phyloP scores from a whole-genome alignment of 2,113 vertebrate species.

The Electrona antarctica region DNA sequence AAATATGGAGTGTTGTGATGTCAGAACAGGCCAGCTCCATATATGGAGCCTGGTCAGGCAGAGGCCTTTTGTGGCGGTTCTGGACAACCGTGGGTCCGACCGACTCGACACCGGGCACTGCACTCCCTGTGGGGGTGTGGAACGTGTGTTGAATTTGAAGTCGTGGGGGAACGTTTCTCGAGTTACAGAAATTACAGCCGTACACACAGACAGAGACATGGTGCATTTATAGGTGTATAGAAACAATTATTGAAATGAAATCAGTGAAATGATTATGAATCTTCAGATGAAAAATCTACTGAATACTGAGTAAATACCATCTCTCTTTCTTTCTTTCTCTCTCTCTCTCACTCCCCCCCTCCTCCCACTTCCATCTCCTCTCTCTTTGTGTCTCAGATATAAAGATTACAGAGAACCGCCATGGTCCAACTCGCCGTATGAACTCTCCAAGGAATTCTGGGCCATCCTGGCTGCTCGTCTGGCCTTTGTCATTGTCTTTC shows the following conservation, averaged over 20 bases:
- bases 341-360: conserved; percentile 1
- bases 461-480: conserved; percentile 91
- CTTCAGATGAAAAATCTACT: neutral
- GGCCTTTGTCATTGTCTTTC: conserved; percentile 94
- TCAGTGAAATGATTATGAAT: too few relatives aligned
- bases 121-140: neutral
- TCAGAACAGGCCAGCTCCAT: too few relatives aligned
- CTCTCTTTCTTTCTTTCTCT: neutral
- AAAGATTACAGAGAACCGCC: conserved; percentile 96
- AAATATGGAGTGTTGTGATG: too few relatives aligned
- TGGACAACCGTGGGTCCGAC: too few relatives aligned
- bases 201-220: too few relatives aligned
- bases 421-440: conserved; percentile 88
- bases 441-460: conserved; percentile 97
- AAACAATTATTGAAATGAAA: too few relatives aligned
- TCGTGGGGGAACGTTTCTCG: too few relatives aligned
- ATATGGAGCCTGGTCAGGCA: neutral
- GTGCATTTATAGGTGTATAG: neutral
- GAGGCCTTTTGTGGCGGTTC: neutral
- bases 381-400: conserved; percentile 77
- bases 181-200: too few relatives aligned
- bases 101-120: too few relatives aligned
- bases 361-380: neutral
- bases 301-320: neutral
- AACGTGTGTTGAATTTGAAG: too few relatives aligned